Evolutionary conservation across 2,888 invertebrate species (phyloP), one percentile per base, ranked within the genome.

Genomic region (Lasioglossum pauxillum): DNA sequence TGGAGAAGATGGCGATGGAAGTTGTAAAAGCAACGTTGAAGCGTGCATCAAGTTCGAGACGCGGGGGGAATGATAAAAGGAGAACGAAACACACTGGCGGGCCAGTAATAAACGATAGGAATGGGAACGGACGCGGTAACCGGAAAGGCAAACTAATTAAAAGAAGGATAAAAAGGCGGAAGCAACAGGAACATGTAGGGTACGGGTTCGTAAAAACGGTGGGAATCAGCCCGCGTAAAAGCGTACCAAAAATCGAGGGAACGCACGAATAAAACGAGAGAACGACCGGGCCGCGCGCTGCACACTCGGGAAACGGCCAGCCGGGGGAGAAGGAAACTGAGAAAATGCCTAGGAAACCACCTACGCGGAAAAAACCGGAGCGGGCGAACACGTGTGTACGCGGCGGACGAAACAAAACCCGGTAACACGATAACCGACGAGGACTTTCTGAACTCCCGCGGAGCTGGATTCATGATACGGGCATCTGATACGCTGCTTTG

Each of bases 111-210:
- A 75, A 79, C 46, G 69, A 71, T 41, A 10, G 60, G 44, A 64
- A 73, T n/a, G 74, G 49, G 46, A 83, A 79, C 75, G 76, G 27
- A 60, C 74, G 41, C 60, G 23, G 76, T 31, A 75, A 71, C 44
- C 67, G 27, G 12, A 31, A n/a, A 57, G 46, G 77, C 35, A 69
- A 83, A 83, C 74, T 84, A 78, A 84, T 84, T 84, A 78, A 77
- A 60, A 73, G 69, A 46, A 57, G 44, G 41, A n/a, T 60, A 74
- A 83, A 69, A 35, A 69, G 35, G 14, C 23, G 35, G 31, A 7
- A 41, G 12, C 12, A 60, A 60, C 41, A 23, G 44, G 53, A 19
- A 12, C 35, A 38, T 38, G 38, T 19, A 69, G 44, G 16, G 31
- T 23, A 19, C 31, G 23, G 23, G 23, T 53, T 78, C n/a, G 73